Conservation (phyloP, 1,140 invertebrate genomes). For the Megathymus violae region DNA sequence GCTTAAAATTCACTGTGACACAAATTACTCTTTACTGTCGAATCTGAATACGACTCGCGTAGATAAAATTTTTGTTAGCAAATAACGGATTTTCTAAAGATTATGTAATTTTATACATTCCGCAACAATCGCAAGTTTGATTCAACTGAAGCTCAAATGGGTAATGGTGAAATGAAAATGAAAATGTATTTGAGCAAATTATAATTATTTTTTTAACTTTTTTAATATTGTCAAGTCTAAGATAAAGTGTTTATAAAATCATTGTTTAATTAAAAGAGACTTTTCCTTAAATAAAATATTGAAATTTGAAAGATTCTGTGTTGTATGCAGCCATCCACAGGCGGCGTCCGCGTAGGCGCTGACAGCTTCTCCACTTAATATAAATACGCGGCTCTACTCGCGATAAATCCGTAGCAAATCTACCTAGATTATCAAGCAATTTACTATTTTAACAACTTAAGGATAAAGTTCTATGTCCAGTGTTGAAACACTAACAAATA, state of each 20-base stretch:
- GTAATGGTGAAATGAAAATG: neutral
- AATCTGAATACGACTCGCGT: conserved; percentile 45
- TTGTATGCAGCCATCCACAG: conserved; percentile 73
- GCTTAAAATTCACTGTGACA: conserved; percentile 51
- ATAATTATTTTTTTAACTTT: neutral
- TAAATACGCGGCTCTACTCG: conserved; percentile 76
- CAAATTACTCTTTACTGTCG: conserved; percentile 51
- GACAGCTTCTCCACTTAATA: conserved; percentile 81
- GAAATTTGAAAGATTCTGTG: conserved; percentile 32
- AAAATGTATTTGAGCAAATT: neutral
- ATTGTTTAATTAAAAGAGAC: too few relatives aligned
- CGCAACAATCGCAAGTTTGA: conserved; percentile 26
- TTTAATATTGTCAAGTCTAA: conserved; percentile 12
- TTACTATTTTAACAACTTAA: conserved; percentile 56
- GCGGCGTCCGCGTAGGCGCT: conserved; percentile 73
- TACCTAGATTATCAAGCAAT: conserved; percentile 48
- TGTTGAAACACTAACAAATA: conserved; percentile 41
- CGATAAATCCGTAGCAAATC: conserved; percentile 69
- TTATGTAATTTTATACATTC: conserved; percentile 29
- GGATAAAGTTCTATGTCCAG: conserved; percentile 62
- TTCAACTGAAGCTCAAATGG: conserved; percentile 27
- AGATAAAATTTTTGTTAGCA: conserved; percentile 41
- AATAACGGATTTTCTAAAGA: conserved; percentile 29
- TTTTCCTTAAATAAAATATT: neutral
- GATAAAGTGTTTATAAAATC: too few relatives aligned